These are phyloP conservation scores for Scaptomyza reducta DNA, from an alignment of 2,888 invertebrate species.

Conservation along the genomic window DNA sequence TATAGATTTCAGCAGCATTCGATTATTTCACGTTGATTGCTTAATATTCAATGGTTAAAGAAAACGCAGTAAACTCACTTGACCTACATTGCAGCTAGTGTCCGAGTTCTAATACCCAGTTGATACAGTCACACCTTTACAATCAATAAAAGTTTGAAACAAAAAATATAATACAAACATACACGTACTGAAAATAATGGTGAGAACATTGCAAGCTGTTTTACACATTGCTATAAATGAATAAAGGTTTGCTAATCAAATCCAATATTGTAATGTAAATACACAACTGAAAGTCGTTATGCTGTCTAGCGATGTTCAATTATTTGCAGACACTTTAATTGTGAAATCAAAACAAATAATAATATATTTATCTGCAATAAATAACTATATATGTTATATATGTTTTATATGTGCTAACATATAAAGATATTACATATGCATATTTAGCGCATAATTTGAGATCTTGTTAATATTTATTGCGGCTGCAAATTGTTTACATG, in stretches of 20 bases:
- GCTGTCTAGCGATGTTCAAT: constrained; percentile 22
- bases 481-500: constrained; percentile 62
- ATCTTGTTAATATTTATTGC: constrained; percentile 64
- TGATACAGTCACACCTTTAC: background rate
- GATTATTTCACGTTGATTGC: background rate
- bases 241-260: constrained; percentile 2
- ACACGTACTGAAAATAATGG: background rate
- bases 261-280: background rate
- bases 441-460: constrained; percentile 44
- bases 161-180: background rate
- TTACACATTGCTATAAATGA: background rate
- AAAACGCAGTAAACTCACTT: background rate
- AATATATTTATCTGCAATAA: background rate
- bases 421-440: background rate
- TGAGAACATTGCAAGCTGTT: constrained; percentile 5
- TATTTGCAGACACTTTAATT: constrained; percentile 10
- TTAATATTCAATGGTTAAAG: background rate
- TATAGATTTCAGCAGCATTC: background rate
- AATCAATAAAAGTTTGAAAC: background rate
- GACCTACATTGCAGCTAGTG: background rate
- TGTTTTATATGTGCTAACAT: no score
- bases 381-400: constrained; percentile 1
- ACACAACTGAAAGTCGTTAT: constrained; percentile 1
- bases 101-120: background rate
- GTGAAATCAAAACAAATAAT: constrained; percentile 16